Evolutionary conservation across 2,797 vertebrate species (phyloP).

Genomic region (Somateria mollissima): DNA sequence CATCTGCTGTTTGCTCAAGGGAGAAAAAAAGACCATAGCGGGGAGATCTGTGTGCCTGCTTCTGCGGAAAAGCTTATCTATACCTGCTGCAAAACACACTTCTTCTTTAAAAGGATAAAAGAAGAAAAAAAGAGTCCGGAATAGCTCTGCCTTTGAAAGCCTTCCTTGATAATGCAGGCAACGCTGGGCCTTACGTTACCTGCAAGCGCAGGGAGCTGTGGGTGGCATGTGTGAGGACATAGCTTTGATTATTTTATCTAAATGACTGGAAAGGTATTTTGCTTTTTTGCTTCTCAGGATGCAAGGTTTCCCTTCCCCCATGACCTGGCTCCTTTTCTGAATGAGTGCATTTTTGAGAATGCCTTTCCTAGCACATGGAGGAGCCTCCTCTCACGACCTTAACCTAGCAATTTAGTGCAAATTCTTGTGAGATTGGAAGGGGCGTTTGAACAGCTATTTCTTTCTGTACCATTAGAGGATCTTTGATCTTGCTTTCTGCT

Average conservation of each 20-base stretch:
- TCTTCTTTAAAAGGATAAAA: background rate
- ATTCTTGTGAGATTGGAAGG: background rate
- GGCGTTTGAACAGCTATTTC: fast-evolving
- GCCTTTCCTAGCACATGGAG: fast-evolving
- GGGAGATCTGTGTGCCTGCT: background rate
- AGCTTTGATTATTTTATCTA: background rate
- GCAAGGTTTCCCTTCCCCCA: background rate
- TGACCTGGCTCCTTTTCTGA: background rate
- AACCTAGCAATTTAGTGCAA: background rate
- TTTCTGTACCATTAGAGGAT: background rate
- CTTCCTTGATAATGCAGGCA: background rate
- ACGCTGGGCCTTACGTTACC: background rate
- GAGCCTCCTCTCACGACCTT: background rate
- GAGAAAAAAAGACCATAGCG: background rate
- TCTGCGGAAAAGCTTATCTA: background rate
- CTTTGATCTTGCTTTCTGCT: background rate
- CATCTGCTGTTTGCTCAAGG: background rate
- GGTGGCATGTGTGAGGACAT: background rate
- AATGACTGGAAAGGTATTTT: background rate
- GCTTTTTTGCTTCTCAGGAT: background rate
- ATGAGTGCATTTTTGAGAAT: background rate
- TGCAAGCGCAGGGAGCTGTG: background rate
- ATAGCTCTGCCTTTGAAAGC: background rate
- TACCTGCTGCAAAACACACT: background rate
- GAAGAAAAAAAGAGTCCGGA: background rate